phyloP scores from a whole-genome alignment of 1,140 invertebrate genomes.

The Agraylea sexmaculata region DNA sequence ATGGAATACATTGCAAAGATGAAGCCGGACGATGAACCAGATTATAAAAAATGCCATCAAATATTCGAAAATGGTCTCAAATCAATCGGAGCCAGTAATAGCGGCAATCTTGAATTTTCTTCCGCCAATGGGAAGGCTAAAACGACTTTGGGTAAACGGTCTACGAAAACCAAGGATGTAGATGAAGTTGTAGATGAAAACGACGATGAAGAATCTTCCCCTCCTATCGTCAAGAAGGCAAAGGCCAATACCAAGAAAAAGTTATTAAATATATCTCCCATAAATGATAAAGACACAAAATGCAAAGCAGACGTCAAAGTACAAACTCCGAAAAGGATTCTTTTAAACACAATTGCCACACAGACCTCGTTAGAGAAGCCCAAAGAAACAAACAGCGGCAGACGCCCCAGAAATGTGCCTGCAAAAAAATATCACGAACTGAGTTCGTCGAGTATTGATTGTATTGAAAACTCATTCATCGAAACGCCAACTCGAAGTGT shows the following conservation, averaged over 20 bases:
- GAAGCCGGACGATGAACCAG: conserved; percentile 56
- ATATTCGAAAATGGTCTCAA: conserved; percentile 50
- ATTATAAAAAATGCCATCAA: conserved; percentile 59
- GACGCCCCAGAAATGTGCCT: too few relatives aligned
- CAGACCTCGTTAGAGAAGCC: conserved; percentile 14
- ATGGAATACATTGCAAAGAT: conserved; percentile 59
- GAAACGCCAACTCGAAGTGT: conserved; percentile 12
- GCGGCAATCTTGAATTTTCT: conserved; percentile 17
- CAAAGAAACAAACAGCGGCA: too few relatives aligned
- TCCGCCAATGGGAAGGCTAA: conserved; percentile 12
- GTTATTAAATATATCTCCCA: background rate
- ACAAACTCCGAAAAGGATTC: conserved; percentile 8
- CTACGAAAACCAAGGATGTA: background rate
- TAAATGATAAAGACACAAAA: background rate
- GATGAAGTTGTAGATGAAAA: conserved; percentile 3
- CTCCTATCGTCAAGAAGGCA: conserved; percentile 5
- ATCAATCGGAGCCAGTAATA: conserved; percentile 24
- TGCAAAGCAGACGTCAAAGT: background rate
- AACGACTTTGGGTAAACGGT: conserved; percentile 11
- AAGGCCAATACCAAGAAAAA: conserved; percentile 8
- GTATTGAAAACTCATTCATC: conserved; percentile 17
- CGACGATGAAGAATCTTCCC: too few relatives aligned
- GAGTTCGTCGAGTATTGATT: conserved; percentile 12
- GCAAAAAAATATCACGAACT: conserved; percentile 11
- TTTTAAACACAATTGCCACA: conserved; percentile 10